A percentile compares a stretch with the other conserved stretches of the same genome.
Conservation (phyloP, 2,888 invertebrate species). For the Aleiodes alternator region DNA sequence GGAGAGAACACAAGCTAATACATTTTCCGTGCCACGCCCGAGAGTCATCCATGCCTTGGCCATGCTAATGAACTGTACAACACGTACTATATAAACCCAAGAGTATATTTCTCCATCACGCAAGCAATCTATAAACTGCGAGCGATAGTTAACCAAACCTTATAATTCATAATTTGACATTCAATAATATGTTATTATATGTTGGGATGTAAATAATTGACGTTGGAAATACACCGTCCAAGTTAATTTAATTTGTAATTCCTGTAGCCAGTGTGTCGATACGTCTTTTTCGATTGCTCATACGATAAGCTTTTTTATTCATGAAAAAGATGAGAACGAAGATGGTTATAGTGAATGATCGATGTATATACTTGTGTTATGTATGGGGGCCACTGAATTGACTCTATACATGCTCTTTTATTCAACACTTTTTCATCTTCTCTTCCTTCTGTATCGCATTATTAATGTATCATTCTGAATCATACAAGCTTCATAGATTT, state of each 20-base stretch:
- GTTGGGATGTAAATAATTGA: background rate
- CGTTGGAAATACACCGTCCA: background rate
- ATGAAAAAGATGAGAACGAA: conserved; percentile 26
- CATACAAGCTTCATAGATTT: conserved; percentile 47
- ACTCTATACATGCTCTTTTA: conserved; percentile 5
- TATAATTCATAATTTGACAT: no score
- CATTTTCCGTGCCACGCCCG: no score
- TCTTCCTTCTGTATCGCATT: conserved; percentile 10
- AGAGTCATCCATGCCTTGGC: no score
- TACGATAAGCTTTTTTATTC: conserved; percentile 33
- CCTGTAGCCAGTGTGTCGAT: conserved; percentile 27
- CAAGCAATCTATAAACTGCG: no score
- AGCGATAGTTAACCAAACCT: no score
- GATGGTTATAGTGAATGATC: conserved; percentile 62
- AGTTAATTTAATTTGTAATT: background rate
- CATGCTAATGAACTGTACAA: no score
- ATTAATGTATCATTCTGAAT: conserved; percentile 37
- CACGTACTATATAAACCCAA: no score
- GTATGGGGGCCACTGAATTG: background rate
- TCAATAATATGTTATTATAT: no score
- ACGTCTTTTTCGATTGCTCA: conserved; percentile 12
- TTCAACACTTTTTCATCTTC: background rate
- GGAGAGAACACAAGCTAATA: no score
- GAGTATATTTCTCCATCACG: no score
- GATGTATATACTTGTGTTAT: conserved; percentile 50